These are phyloP conservation scores for Polymixis flavicincta DNA, from an alignment of 2,888 invertebrate genomes.

Conservation along the genomic window DNA sequence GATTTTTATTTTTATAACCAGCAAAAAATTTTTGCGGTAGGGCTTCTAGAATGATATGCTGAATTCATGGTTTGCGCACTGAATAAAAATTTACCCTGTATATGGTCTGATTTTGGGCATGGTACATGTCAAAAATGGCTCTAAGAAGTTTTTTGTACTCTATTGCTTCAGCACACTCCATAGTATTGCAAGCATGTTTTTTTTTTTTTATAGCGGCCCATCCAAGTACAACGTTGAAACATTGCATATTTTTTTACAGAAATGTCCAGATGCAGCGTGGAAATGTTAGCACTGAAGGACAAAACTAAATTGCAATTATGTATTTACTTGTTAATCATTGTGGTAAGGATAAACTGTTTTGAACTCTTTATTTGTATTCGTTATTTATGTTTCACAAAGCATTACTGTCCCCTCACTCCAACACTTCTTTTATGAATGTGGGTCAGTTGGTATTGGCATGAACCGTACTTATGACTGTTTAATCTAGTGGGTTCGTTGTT, in stretches of 20 bases:
- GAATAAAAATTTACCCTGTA: too few species aligned
- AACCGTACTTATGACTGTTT: too few species aligned
- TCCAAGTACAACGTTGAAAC: not conserved
- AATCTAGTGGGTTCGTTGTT: too few species aligned
- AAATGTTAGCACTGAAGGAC: conserved; percentile 73
- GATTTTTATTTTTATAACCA: too few species aligned
- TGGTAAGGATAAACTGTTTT: conserved; percentile 16
- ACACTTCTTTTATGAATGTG: not conserved
- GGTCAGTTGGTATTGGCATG: not conserved
- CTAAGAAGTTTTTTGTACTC: not conserved
- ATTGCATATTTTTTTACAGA: conserved; percentile 72
- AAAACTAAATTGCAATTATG: not conserved
- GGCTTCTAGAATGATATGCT: too few species aligned
- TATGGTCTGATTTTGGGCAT: too few species aligned
- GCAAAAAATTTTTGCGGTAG: too few species aligned
- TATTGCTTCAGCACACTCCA: not conserved
- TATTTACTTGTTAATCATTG: not conserved
- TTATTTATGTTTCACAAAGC: not conserved
- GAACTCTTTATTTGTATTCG: not conserved
- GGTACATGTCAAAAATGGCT: not conserved
- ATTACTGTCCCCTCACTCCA: not conserved
- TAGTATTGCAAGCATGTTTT: not conserved
- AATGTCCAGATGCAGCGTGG: conserved; percentile 84
- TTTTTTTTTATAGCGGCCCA: not conserved
- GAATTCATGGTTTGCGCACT: too few species aligned